phyloP scores from a whole-genome alignment of 1,140 invertebrate species.

The Heliconius hermathena region DNA sequence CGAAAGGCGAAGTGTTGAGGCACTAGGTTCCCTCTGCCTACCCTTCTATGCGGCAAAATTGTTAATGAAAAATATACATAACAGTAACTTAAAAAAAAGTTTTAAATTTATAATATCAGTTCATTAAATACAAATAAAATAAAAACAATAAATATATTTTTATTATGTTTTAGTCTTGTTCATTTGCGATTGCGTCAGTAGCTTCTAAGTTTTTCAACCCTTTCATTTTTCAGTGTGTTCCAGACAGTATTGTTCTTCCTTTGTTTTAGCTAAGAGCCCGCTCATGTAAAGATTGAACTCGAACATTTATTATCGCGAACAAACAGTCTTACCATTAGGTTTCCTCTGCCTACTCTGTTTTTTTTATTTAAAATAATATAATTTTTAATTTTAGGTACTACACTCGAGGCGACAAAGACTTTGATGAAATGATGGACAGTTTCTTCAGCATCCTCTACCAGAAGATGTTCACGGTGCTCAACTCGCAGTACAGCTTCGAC shows the following conservation, averaged over 20 bases:
- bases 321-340: too few species aligned
- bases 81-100: too few species aligned
- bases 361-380: background rate
- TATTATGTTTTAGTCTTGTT: background rate
- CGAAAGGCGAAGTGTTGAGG: too few species aligned
- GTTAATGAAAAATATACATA: too few species aligned
- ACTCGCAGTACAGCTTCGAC: constrained; percentile 94
- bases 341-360: too few species aligned
- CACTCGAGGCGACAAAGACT: constrained; percentile 89
- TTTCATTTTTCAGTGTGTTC: background rate
- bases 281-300: background rate
- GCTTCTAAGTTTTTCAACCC: background rate
- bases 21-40: too few species aligned
- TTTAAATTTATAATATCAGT: too few species aligned
- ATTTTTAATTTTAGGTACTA: constrained; percentile 85
- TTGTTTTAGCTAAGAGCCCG: background rate
- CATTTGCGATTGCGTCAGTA: background rate
- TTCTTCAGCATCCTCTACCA: constrained; percentile 97
- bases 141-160: too few species aligned
- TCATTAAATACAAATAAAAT: too few species aligned
- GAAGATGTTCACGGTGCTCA: constrained; percentile 97
- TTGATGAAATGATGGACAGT: constrained; percentile 93
- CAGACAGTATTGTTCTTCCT: background rate
- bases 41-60: too few species aligned
- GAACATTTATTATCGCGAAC: too few species aligned